These are phyloP conservation scores for Capitulum mitella DNA, from an alignment of 2,888 invertebrate species.

Conservation along the genomic window DNA sequence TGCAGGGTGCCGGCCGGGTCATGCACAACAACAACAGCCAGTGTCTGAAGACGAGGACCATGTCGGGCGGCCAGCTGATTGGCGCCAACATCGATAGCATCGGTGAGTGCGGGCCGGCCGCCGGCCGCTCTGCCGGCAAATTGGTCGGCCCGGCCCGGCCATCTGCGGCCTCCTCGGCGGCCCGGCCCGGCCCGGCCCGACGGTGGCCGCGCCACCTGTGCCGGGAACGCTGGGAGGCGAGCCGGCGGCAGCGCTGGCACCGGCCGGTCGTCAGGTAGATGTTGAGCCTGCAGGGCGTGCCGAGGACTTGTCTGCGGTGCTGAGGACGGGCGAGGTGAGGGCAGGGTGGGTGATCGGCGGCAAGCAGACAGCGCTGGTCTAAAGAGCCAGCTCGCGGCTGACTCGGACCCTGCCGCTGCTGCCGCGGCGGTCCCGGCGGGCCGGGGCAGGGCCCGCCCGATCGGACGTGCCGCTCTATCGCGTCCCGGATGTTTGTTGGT, in stretches of 20 bases:
- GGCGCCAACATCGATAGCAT: constrained; percentile 4
- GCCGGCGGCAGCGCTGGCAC: too few relatives aligned
- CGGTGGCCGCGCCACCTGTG: not conserved
- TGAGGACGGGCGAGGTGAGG: too few relatives aligned
- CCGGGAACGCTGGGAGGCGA: not conserved
- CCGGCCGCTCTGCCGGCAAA: not conserved
- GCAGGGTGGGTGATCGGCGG: too few relatives aligned
- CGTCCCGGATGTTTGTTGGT: constrained; percentile 3
- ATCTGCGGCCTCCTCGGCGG: not conserved
- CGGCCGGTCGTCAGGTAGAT: too few relatives aligned
- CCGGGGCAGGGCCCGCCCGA: not conserved
- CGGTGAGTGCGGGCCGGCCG: not conserved
- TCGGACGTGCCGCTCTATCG: not conserved
- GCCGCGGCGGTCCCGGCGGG: not conserved
- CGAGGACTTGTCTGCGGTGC: too few relatives aligned
- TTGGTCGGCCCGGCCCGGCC: not conserved
- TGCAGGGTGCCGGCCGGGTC: not conserved
- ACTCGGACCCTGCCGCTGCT: not conserved
- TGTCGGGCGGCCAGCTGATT: constrained; percentile 9
- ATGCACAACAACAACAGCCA: constrained; percentile 10
- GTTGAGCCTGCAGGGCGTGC: too few relatives aligned
- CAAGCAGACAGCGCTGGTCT: too few relatives aligned
- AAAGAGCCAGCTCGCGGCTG: too few relatives aligned
- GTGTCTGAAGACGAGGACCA: not conserved
- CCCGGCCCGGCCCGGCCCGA: not conserved